These are phyloP conservation scores for Trichopoda pennipes DNA, from an alignment of 2,888 invertebrate genomes.

Conservation along the genomic window DNA sequence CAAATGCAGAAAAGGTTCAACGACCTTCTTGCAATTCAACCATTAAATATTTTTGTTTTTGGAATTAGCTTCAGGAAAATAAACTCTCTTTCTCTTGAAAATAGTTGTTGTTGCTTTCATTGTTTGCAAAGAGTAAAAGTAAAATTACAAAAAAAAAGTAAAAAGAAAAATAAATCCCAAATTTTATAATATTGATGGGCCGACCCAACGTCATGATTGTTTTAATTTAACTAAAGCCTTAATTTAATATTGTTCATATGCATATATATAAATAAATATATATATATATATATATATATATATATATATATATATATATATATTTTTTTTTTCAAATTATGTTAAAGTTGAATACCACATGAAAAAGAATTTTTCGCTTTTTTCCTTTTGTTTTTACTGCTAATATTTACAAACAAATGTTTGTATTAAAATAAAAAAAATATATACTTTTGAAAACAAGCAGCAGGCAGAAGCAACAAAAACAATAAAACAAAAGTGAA, in stretches of 20 bases:
- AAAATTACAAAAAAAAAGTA: background rate
- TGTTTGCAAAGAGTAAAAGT: conserved; percentile 58
- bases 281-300: too few relatives aligned
- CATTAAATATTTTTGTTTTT: conserved; percentile 47
- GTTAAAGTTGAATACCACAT: conserved; percentile 64
- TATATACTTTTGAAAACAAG: conserved; percentile 38
- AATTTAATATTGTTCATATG: background rate
- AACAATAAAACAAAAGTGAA: conserved; percentile 62
- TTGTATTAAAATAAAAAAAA: conserved; percentile 43
- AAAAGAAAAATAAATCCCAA: background rate
- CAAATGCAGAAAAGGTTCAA: conserved; percentile 43
- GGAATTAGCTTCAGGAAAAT: conserved; percentile 42
- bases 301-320: too few relatives aligned
- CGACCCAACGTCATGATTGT: conserved; percentile 1
- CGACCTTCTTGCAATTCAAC: conserved; percentile 46
- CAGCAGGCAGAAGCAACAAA: conserved; percentile 12
- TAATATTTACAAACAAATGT: conserved; percentile 58
- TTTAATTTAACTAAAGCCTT: background rate
- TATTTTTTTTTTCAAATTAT: conserved; percentile 39
- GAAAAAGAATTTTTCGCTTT: conserved; percentile 47
- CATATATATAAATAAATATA: too few relatives aligned
- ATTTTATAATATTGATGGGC: conserved; percentile 29
- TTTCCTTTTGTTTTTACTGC: conserved; percentile 29
- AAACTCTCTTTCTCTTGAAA: conserved; percentile 49
- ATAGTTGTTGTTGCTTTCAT: conserved; percentile 36